Conservation (phyloP, 1,140 invertebrate species). For the Platorchestia sp. region DNA sequence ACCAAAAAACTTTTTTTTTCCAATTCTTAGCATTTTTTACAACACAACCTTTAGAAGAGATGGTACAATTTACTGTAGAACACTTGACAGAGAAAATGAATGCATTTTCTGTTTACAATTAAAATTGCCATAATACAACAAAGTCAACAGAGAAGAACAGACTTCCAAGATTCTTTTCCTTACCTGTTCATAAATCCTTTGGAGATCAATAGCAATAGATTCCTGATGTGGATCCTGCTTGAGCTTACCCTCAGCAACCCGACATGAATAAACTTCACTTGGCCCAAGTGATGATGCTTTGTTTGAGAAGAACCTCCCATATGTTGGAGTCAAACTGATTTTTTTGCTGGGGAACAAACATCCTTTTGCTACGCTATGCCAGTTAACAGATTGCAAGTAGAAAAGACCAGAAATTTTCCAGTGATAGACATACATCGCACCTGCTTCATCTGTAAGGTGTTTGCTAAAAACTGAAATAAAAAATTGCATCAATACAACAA, state of each 20-base stretch:
- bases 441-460: not conserved
- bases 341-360: not conserved
- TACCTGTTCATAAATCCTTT: constrained; percentile 80
- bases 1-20: not conserved
- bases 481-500: not conserved
- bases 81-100: not conserved
- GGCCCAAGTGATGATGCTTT: constrained; percentile 53
- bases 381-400: not conserved
- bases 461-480: not conserved
- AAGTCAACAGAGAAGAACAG: not conserved
- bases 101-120: not conserved
- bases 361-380: not conserved
- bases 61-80: not conserved
- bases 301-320: not conserved
- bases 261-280: constrained; percentile 66
- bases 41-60: not conserved
- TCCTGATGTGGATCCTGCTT: constrained; percentile 80
- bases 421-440: not conserved
- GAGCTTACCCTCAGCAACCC: constrained; percentile 69
- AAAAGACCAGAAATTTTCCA: not conserved
- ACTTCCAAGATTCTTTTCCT: constrained; percentile 55
- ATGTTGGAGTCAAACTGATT: not conserved
- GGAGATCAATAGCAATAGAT: constrained; percentile 78
- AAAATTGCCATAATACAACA: not conserved
- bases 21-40: not conserved